phyloP scores from a whole-genome alignment of 2,888 invertebrate genomes.

The Venusia cambrica region DNA sequence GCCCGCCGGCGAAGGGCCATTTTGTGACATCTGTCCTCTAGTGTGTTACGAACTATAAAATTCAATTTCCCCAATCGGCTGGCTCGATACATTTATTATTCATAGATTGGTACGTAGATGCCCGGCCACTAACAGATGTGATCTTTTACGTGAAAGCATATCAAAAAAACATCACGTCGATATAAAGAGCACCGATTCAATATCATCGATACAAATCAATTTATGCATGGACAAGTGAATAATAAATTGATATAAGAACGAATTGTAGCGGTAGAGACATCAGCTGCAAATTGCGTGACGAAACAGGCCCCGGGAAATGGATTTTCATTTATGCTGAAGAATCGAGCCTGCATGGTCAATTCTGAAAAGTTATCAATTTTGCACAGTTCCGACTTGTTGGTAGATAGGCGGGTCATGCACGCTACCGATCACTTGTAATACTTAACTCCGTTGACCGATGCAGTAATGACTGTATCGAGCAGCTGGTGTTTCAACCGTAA shows the following conservation, averaged over 20 bases:
- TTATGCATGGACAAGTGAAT: conserved; percentile 39
- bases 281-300: conserved; percentile 55
- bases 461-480: conserved; percentile 62
- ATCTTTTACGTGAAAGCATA: conserved; percentile 79
- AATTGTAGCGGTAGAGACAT: conserved; percentile 37
- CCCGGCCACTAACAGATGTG: conserved; percentile 78
- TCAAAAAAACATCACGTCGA: conserved; percentile 65
- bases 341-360: conserved; percentile 40
- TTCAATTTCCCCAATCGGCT: conserved; percentile 81
- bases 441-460: conserved; percentile 45
- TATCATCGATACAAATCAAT: conserved; percentile 56
- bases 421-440: conserved; percentile 55
- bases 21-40: conserved; percentile 79
- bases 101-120: conserved; percentile 74
- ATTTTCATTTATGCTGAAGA: conserved; percentile 50
- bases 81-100: conserved; percentile 79
- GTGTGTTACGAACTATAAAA: conserved; percentile 80
- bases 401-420: conserved; percentile 52
- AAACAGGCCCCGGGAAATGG: conserved; percentile 44
- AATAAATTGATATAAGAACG: conserved; percentile 41
- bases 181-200: conserved; percentile 60
- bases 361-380: conserved; percentile 53
- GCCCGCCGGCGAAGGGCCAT: conserved; percentile 69
- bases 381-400: conserved; percentile 47
- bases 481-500: conserved; percentile 47